Conservation (phyloP, 2,797 vertebrate species). For the Smutsia temminckii region DNA sequence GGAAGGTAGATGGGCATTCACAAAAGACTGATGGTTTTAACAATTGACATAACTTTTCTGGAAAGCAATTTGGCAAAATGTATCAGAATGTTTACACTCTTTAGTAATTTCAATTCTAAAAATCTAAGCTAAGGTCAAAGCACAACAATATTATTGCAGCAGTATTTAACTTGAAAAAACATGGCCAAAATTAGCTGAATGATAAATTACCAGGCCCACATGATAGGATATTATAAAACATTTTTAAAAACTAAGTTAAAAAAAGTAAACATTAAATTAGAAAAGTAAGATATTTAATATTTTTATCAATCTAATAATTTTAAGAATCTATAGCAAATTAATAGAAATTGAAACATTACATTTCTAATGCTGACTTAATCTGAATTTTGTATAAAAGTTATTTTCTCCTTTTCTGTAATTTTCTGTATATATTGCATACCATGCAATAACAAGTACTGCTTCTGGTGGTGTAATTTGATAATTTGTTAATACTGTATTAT, state of each 20-base stretch:
- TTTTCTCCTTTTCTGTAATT: not conserved
- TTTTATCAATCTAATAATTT: not conserved
- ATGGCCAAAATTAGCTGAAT: not conserved
- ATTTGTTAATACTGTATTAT: not conserved
- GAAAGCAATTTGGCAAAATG: not conserved
- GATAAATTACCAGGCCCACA: not conserved
- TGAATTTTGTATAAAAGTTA: not conserved
- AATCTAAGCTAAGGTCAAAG: not conserved
- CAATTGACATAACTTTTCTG: not conserved
- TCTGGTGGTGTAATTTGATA: not conserved
- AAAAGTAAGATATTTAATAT: not conserved
- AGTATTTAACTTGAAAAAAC: not conserved
- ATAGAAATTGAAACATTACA: not conserved
- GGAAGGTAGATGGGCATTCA: not conserved
- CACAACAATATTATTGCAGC: not conserved
- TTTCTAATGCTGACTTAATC: not conserved
- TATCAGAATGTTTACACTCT: not conserved
- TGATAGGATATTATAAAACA: not conserved
- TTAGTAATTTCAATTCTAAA: not conserved
- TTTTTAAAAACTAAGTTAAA: not conserved
- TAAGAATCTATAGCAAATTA: not conserved
- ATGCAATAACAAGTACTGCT: not conserved
- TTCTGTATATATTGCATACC: not conserved
- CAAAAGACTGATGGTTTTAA: not conserved
- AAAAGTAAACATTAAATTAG: not conserved